Conservation (phyloP, 2,797 vertebrate species). For the Vultur gryphus region DNA sequence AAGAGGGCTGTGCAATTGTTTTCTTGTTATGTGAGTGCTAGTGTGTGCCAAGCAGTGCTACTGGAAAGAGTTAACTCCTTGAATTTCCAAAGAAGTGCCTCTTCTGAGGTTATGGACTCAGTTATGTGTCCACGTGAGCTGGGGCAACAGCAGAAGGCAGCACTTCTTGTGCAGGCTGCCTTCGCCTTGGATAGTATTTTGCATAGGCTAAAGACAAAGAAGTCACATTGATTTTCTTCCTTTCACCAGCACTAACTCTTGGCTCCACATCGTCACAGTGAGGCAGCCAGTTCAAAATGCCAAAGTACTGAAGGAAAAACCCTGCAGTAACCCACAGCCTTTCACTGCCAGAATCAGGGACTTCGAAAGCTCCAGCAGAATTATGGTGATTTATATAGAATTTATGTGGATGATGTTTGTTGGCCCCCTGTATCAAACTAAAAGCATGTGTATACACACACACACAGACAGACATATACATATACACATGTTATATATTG, state of each 20-base stretch:
- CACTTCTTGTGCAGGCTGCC: background rate
- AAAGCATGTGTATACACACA: background rate
- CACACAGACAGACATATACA: background rate
- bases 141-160: background rate
- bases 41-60: background rate
- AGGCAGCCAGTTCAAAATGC: background rate
- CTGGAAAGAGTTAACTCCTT: background rate
- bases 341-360: background rate
- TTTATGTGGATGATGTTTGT: background rate
- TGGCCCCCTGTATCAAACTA: background rate
- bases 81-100: background rate
- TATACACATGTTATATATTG: background rate
- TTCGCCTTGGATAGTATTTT: background rate
- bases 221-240: background rate
- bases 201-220: background rate
- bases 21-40: background rate
- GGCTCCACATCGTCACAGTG: background rate
- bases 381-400: background rate
- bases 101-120: background rate
- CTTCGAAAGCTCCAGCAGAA: background rate
- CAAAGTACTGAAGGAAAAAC: background rate
- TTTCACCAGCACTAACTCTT: background rate
- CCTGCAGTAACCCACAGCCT: background rate
- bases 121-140: accelerated
- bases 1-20: background rate